A percentile compares a stretch with the other conserved stretches of the same genome.
These are phyloP conservation scores for Temnopleurus reevesii DNA, from an alignment of 53 echinoderm and acorn worm genomes.

Conservation along the genomic window DNA sequence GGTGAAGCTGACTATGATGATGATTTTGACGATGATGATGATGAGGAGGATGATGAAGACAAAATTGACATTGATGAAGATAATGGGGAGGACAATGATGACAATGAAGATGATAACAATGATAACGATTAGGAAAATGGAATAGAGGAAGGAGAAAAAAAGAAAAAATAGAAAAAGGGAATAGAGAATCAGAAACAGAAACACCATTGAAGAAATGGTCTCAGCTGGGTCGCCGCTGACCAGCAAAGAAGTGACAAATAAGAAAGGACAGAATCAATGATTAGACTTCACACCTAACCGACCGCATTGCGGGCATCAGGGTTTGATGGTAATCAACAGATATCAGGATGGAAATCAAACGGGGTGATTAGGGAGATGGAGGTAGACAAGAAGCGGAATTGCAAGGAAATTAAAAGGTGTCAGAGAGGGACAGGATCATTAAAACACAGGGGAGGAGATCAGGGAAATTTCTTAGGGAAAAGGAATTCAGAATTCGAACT, in stretches of 20 bases:
- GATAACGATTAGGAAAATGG: background rate
- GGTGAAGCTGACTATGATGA: too few relatives aligned
- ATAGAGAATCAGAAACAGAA: background rate
- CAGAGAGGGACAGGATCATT: too few relatives aligned
- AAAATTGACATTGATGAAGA: too few relatives aligned
- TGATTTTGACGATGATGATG: background rate
- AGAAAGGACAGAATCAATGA: conserved; percentile 30
- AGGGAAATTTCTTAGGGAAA: too few relatives aligned
- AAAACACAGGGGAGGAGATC: too few relatives aligned
- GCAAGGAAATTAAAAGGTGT: too few relatives aligned
- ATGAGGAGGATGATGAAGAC: too few relatives aligned
- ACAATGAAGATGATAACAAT: background rate
- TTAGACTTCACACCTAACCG: conserved; percentile 33
- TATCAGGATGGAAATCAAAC: background rate
- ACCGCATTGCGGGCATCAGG: background rate
- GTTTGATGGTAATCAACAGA: conserved; percentile 23
- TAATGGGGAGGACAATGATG: background rate
- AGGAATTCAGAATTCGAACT: too few relatives aligned
- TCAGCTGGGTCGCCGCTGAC: background rate
- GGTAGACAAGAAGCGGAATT: too few relatives aligned
- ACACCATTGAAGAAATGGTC: background rate
- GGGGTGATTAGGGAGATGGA: background rate
- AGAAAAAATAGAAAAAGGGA: background rate
- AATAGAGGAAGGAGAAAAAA: too few relatives aligned
- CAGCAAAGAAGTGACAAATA: background rate